These are phyloP conservation scores for Cettia cetti DNA, from an alignment of 2,113 vertebrate genomes.

Conservation along the genomic window DNA sequence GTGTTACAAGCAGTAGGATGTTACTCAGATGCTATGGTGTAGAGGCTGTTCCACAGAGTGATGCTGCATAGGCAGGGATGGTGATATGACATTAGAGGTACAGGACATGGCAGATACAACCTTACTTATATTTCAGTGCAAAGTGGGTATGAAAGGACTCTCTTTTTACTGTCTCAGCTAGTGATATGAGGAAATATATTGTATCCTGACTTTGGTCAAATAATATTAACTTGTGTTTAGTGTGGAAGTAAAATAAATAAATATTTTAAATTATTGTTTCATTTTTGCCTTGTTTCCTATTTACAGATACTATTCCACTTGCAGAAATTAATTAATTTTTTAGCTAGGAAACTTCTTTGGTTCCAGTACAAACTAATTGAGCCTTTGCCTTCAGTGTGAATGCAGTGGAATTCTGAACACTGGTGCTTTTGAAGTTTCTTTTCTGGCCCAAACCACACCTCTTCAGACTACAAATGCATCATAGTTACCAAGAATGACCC, in stretches of 20 bases:
- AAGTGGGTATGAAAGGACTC: not conserved
- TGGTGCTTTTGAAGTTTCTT: not conserved
- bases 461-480: not conserved
- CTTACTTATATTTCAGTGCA: not conserved
- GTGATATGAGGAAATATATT: not conserved
- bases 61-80: not conserved
- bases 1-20: not conserved
- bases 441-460: not conserved
- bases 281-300: slow-evolving; percentile 28
- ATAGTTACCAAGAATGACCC: not conserved
- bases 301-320: not conserved
- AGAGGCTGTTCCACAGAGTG: not conserved
- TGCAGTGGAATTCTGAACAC: not conserved
- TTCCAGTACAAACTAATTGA: not conserved
- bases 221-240: slow-evolving; percentile 8
- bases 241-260: slow-evolving; percentile 50
- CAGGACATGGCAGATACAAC: not conserved
- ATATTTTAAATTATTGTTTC: not conserved
- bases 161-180: not conserved
- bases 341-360: not conserved
- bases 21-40: not conserved
- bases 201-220: slow-evolving; percentile 18
- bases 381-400: not conserved
- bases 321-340: not conserved
- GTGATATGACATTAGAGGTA: not conserved